Evolutionary conservation across 2,888 invertebrate genomes (phyloP).

Genomic region (Apodemia duryi): DNA sequence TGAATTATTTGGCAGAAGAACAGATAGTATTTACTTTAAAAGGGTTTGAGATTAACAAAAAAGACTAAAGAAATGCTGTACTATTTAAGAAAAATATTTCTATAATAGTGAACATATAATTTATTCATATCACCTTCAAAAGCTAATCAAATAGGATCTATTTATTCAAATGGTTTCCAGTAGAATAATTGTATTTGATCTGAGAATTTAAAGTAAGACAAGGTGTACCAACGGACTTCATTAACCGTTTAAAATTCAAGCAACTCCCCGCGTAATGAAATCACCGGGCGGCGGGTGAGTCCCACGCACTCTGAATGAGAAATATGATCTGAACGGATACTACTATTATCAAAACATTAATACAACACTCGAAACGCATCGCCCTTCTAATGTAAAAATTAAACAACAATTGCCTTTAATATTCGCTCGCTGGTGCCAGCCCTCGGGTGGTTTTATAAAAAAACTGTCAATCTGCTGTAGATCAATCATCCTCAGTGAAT

Average conservation of each 20-base stretch:
- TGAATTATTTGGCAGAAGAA: no score
- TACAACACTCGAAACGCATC: conserved; percentile 75
- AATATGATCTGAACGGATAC: conserved; percentile 75
- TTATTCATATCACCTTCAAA: no score
- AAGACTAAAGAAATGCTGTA: no score
- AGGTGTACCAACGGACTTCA: conserved; percentile 58
- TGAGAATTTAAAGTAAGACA: conserved; percentile 31
- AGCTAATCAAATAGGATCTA: neutral
- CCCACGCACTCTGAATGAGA: conserved; percentile 78
- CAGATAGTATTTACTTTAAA: no score
- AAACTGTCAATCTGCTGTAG: conserved; percentile 78
- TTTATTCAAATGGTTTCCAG: neutral
- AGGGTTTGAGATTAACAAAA: no score
- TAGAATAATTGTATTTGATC: neutral
- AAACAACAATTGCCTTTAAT: conserved; percentile 80
- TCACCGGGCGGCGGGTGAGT: conserved; percentile 37
- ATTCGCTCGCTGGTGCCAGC: conserved; percentile 67
- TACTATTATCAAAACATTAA: conserved; percentile 79
- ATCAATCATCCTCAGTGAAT: conserved; percentile 76
- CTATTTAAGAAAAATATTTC: no score
- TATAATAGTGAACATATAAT: no score
- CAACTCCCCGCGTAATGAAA: conserved; percentile 45
- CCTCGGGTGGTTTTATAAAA: conserved; percentile 68
- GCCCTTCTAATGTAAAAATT: conserved; percentile 75
- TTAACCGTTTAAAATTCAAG: conserved; percentile 54